Conservation (phyloP, 2,888 invertebrate genomes). For the Thecophora atra region DNA sequence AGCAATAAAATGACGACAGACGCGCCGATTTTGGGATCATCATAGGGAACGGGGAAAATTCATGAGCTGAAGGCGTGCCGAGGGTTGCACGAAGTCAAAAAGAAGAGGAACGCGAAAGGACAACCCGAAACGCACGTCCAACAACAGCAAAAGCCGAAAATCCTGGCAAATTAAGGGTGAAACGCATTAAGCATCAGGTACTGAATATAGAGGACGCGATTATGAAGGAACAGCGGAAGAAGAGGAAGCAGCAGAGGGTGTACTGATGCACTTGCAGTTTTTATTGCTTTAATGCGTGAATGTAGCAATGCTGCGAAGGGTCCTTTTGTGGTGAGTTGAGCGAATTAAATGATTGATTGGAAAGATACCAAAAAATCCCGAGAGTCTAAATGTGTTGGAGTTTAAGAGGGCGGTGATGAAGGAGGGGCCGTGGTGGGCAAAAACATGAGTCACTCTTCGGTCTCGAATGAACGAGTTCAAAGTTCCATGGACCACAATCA, state of each 20-base stretch:
- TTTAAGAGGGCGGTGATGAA: no score
- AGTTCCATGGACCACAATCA: no score
- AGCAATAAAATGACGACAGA: constrained; percentile 9
- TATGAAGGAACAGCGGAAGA: neutral
- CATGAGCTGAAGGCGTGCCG: neutral
- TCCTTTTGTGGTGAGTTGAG: no score
- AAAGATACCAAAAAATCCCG: no score
- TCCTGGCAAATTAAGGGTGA: constrained; percentile 38
- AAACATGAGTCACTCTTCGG: no score
- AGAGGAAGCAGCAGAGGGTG: neutral
- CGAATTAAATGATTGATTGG: no score
- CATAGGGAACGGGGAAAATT: neutral
- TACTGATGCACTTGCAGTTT: neutral
- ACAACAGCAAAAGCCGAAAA: constrained; percentile 11
- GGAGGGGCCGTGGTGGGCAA: no score
- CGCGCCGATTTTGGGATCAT: no score
- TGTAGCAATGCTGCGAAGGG: no score
- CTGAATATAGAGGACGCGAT: no score
- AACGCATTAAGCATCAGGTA: constrained; percentile 2
- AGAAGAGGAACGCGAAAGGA: constrained; percentile 6
- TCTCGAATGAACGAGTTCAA: no score
- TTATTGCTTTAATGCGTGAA: neutral
- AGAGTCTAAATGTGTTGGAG: no score
- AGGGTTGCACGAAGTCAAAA: neutral
- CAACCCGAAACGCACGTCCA: constrained; percentile 24